A percentile compares a stretch with the other conserved stretches of the same genome.
Conservation (phyloP, 2,888 invertebrate species). For the Argyresthia albistria region DNA sequence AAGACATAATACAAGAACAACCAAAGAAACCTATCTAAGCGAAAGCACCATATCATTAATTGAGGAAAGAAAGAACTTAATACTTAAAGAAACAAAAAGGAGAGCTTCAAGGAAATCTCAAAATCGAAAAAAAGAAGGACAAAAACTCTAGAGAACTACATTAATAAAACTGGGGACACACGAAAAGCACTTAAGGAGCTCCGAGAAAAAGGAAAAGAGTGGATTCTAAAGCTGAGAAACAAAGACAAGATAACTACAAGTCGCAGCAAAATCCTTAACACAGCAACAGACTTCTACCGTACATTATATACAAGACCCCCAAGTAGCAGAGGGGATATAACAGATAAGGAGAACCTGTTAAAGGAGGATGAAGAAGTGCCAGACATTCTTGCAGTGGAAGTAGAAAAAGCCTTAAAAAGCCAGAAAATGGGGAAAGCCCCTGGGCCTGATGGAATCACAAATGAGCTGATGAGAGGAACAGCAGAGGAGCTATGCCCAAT, state of each 20-base stretch:
- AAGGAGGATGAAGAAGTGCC: background rate
- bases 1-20: background rate
- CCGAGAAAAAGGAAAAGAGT: background rate
- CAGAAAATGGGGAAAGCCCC: background rate
- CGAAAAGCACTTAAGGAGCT: background rate
- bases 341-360: background rate
- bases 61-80: background rate
- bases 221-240: background rate
- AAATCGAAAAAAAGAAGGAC: background rate
- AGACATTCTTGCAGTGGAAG: background rate
- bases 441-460: slow-evolving; percentile 14
- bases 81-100: background rate
- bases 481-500: slow-evolving; percentile 11
- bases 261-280: background rate
- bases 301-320: background rate
- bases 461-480: slow-evolving; percentile 13
- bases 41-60: background rate
- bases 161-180: background rate
- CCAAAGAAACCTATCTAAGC: background rate
- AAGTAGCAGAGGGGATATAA: too few species aligned
- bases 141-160: background rate
- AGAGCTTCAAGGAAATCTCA: background rate
- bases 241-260: background rate
- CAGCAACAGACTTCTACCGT: background rate
- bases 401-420: background rate